Percentiles rank a stretch among this genome's conserved stretches.
phyloP scores from a whole-genome alignment of 2,797 vertebrate species.

The Intellagama lesueurii region DNA sequence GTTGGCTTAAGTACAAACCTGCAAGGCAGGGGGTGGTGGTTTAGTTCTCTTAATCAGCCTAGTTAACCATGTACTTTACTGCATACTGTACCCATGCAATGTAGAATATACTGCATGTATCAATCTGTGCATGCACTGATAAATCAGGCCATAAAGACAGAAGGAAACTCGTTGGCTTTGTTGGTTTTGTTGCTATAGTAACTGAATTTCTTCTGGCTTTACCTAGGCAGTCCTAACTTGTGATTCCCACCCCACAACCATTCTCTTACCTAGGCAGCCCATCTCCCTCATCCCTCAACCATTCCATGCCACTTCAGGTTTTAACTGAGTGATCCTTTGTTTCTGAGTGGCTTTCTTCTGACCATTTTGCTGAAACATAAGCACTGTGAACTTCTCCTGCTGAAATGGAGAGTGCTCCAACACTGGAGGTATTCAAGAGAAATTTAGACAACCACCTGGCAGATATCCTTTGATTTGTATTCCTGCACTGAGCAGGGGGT shows the following conservation, averaged over 20 bases:
- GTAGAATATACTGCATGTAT: neutral
- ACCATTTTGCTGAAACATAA: neutral
- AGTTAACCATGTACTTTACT: neutral
- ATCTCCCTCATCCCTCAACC: too few relatives aligned
- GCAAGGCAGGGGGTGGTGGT: rapidly evolving
- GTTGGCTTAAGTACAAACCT: neutral
- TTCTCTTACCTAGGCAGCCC: neutral
- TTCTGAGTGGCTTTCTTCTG: neutral
- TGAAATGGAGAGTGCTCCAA: neutral
- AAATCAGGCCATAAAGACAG: neutral
- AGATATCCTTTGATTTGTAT: too few relatives aligned
- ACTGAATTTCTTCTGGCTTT: neutral
- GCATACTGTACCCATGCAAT: neutral
- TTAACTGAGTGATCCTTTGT: neutral
- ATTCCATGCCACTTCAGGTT: neutral
- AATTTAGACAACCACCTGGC: too few relatives aligned
- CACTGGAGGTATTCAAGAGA: too few relatives aligned
- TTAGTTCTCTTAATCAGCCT: neutral
- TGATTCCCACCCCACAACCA: neutral
- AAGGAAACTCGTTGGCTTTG: neutral
- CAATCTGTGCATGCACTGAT: neutral
- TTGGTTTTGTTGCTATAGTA: neutral
- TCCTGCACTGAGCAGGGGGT: too few relatives aligned
- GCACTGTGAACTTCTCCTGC: neutral
- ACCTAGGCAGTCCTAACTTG: too few relatives aligned